phyloP scores from a whole-genome alignment of 2,113 vertebrate species.

The Halichoeres trimaculatus region DNA sequence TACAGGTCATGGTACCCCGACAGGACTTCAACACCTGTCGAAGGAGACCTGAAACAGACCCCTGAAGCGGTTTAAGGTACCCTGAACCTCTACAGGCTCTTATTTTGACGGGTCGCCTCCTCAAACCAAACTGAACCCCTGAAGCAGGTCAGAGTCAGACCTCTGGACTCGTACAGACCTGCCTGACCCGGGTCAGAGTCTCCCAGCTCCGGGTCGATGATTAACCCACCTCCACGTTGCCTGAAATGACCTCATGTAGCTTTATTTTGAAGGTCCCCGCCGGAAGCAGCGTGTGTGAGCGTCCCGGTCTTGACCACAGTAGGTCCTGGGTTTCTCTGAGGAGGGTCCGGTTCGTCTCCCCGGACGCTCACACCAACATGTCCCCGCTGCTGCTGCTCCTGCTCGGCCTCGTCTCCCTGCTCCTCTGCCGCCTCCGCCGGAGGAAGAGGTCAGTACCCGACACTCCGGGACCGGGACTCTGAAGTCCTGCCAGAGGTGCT shows the following conservation, averaged over 20 bases:
- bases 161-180: too few species aligned
- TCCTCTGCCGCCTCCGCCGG: slow-evolving; percentile 23
- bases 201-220: background rate
- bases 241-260: background rate
- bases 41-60: too few species aligned
- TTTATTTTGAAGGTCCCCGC: background rate
- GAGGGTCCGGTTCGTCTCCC: background rate
- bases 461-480: too few species aligned
- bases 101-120: too few species aligned
- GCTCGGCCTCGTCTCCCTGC: slow-evolving; percentile 31
- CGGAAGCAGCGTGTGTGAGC: background rate
- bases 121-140: too few species aligned
- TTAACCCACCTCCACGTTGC: background rate
- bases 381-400: slow-evolving; percentile 32
- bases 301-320: background rate
- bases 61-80: too few species aligned
- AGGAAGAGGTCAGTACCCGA: slow-evolving; percentile 40
- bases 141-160: too few species aligned
- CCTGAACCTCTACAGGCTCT: background rate
- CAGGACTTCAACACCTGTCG: too few species aligned
- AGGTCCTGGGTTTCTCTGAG: background rate
- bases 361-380: slow-evolving; percentile 12
- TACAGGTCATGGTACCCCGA: too few species aligned
- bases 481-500: background rate
- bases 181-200: too few species aligned